A percentile compares a stretch with the other conserved stretches of the same genome.
Evolutionary conservation across 2,113 vertebrate species (phyloP).

Genomic region (Semnornis frantzii): DNA sequence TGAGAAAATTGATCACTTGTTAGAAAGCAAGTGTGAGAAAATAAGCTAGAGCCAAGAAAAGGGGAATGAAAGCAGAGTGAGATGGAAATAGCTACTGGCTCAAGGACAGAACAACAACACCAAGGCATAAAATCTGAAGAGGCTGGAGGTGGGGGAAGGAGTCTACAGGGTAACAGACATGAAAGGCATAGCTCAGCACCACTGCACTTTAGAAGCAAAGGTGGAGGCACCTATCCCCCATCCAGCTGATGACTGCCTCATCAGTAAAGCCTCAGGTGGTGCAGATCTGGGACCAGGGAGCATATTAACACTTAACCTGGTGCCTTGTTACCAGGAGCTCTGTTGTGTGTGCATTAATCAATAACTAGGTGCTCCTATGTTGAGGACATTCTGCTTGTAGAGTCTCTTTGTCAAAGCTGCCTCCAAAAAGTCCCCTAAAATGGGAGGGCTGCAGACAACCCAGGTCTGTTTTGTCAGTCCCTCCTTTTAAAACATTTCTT

Average conservation of each 20-base stretch:
- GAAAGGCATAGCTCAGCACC: not conserved
- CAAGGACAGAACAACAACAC: not conserved
- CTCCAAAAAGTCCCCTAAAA: not conserved
- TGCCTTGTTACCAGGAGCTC: not conserved
- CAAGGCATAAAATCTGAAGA: not conserved
- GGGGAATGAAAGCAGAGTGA: not conserved
- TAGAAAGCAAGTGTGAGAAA: not conserved
- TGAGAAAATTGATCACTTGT: not conserved
- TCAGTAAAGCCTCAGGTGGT: not conserved
- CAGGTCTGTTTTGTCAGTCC: not conserved
- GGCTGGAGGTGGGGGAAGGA: not conserved
- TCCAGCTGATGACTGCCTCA: not conserved
- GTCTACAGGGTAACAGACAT: not conserved
- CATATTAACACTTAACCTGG: not conserved
- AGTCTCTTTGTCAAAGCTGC: not conserved
- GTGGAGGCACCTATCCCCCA: not conserved
- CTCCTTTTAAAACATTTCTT: not conserved
- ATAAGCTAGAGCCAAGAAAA: not conserved
- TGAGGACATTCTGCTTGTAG: not conserved
- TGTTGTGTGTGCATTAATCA: not conserved
- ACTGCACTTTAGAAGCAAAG: not conserved
- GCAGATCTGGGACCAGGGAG: not conserved
- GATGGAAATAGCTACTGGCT: not conserved
- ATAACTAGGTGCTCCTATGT: not conserved
- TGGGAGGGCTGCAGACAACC: not conserved